Percentiles rank a stretch among this genome's conserved stretches.
phyloP scores from a whole-genome alignment of 2,888 invertebrate species.

The Hyles lineata region DNA sequence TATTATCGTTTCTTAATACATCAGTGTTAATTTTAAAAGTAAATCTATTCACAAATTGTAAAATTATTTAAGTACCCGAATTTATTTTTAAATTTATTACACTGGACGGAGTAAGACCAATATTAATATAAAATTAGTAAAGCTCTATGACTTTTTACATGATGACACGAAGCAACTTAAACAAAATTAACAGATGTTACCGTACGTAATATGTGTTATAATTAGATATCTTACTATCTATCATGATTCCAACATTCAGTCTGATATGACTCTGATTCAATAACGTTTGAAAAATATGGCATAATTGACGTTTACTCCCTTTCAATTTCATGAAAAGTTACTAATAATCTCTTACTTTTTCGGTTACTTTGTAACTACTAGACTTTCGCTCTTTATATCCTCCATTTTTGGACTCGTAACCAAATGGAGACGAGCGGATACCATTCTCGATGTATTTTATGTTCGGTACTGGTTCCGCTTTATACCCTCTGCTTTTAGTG shows the following conservation, averaged over 20 bases:
- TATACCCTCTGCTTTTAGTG: constrained; percentile 86
- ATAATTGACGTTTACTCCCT: constrained; percentile 52
- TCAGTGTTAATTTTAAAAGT: constrained; percentile 58
- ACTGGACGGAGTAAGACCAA: constrained; percentile 67
- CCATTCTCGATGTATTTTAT: constrained; percentile 85
- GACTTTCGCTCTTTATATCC: constrained; percentile 73
- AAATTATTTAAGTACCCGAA: constrained; percentile 49
- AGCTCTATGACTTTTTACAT: constrained; percentile 82
- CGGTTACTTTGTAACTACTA: constrained; percentile 78
- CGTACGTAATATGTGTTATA: constrained; percentile 60
- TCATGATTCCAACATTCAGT: constrained; percentile 73
- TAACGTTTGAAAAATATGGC: constrained; percentile 68
- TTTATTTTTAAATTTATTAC: constrained; percentile 54
- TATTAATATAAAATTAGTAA: constrained; percentile 77
- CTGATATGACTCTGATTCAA: constrained; percentile 71
- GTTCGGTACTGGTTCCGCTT: constrained; percentile 75
- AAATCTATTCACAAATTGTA: constrained; percentile 65
- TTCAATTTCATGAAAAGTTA: constrained; percentile 42
- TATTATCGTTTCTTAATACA: constrained; percentile 55
- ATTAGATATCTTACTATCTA: constrained; percentile 67
- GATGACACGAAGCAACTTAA: constrained; percentile 61
- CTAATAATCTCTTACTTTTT: constrained; percentile 81
- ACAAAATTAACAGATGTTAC: constrained; percentile 62
- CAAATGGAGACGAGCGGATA: constrained; percentile 64
- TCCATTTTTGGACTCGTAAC: constrained; percentile 72